Conservation (phyloP, 2,113 vertebrate species). For the Todiramphus chloris region DNA sequence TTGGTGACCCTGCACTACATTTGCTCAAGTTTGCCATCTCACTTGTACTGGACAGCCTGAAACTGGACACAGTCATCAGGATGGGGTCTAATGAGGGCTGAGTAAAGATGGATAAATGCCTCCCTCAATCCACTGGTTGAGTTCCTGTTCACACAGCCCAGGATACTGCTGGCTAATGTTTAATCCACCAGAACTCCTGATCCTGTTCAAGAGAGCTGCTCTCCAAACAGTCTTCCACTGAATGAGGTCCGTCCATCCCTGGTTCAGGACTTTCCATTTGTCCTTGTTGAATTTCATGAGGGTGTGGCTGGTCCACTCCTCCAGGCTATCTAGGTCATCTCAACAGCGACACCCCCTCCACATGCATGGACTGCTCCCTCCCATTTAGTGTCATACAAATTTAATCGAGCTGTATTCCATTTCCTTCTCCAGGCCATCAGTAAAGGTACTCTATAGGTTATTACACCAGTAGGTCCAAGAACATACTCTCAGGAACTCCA, state of each 20-base stretch:
- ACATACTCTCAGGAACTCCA: neutral
- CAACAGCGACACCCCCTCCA: neutral
- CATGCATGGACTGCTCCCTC: neutral
- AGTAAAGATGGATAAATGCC: neutral
- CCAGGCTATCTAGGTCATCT: neutral
- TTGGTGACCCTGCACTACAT: neutral
- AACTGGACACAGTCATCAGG: neutral
- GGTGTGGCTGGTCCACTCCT: neutral
- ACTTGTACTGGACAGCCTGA: neutral
- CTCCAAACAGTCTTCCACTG: neutral
- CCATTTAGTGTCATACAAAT: neutral
- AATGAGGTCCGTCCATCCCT: neutral
- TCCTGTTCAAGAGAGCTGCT: neutral
- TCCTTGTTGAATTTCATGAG: neutral
- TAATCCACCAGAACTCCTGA: neutral
- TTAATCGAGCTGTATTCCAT: neutral
- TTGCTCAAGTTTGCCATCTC: neutral
- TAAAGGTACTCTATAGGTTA: neutral
- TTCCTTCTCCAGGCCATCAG: neutral
- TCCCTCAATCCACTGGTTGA: neutral
- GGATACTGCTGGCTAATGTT: neutral
- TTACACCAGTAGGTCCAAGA: neutral
- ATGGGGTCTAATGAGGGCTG: neutral
- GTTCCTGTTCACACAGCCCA: neutral
- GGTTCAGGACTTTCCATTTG: neutral